Evolutionary conservation across 1,140 invertebrate species (phyloP), one percentile per base, ranked within the genome.

Genomic region (Drosophila trapezifrons): DNA sequence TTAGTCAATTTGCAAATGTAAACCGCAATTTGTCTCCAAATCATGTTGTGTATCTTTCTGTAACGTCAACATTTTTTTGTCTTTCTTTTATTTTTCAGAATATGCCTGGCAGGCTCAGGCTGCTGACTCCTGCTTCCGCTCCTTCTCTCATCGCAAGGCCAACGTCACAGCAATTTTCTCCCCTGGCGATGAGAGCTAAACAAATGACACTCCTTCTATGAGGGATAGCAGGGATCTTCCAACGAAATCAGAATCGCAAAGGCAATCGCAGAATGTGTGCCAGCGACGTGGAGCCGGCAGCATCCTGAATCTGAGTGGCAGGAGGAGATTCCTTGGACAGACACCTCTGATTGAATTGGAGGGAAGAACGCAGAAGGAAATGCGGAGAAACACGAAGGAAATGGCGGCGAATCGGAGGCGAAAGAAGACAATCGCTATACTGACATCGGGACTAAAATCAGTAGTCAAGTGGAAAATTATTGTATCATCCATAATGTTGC

Each of bases 391-490:
- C 27, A 38, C 51, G 27, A 75, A 56, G 73, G 59, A 74, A 64
- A 76, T 76, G 72, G 63, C 74, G 17, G 64, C 65, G 58, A 70
- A 63, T 52, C 54, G 76, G 12, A 78, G 58, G 58, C 64, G 75
- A 27, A 78, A 54, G 75, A 78, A 72, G 64, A 78, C 64, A 78
- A 78, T 78, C 43, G 74, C 52, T 29, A 77, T 71, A 37, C 54
- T 76, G 54, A 72, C 72, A 60, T 77, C 85, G 65, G 84, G 84
- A 75, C 73, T 74, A 54, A 75, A 84, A 79, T 84, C 89, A 80
- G 87, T 90, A 90, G 81, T 90, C 87, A 91, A 90, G 87, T 90
- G 87, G 87, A 91, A 90, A 90, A 90, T 90, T 91, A 90, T 90
- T 83, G 76, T 90, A 79, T 89, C 87, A 89, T 85, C 87, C 83